These are phyloP conservation scores for Atlantisia rogersi DNA, from an alignment of 2,113 vertebrate species.

Conservation along the genomic window DNA sequence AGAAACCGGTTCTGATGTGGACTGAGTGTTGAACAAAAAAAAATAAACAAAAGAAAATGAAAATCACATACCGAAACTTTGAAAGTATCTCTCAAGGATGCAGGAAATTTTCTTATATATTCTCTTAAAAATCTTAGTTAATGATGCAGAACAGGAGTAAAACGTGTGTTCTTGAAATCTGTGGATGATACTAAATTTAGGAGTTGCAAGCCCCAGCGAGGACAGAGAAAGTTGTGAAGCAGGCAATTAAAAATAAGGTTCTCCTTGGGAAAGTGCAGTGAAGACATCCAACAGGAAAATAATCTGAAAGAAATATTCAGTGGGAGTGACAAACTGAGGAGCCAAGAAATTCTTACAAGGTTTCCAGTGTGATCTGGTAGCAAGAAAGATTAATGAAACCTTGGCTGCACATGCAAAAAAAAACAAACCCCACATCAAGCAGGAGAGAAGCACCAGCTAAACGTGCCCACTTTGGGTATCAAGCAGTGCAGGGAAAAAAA, in stretches of 20 bases:
- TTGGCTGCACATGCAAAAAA: conserved; percentile 13
- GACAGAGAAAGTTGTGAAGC: conserved; percentile 59
- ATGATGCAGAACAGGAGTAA: conserved; percentile 51
- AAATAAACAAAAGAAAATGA: not conserved
- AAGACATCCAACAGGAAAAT: conserved; percentile 62
- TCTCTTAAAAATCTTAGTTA: conserved; percentile 34
- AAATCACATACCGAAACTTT: not conserved
- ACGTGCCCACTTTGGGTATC: conserved; percentile 24
- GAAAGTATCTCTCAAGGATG: conserved; percentile 7
- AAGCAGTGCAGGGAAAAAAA: not conserved
- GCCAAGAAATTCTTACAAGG: conserved; percentile 62
- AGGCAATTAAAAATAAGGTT: conserved; percentile 68
- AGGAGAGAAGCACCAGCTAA: conserved; percentile 21
- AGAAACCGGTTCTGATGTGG: not conserved
- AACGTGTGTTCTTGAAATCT: conserved; percentile 52
- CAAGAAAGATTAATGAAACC: conserved; percentile 63
- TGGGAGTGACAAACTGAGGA: conserved; percentile 60
- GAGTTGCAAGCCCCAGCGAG: conserved; percentile 46
- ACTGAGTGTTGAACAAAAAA: not conserved
- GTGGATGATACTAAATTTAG: conserved; percentile 61
- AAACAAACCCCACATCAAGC: conserved; percentile 30
- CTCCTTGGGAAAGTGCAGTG: conserved; percentile 58
- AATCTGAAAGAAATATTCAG: conserved; percentile 60
- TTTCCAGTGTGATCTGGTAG: conserved; percentile 43
- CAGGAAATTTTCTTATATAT: not conserved